These are phyloP conservation scores for Eulimnadia texana DNA, from an alignment of 1,140 invertebrate genomes.

Conservation along the genomic window DNA sequence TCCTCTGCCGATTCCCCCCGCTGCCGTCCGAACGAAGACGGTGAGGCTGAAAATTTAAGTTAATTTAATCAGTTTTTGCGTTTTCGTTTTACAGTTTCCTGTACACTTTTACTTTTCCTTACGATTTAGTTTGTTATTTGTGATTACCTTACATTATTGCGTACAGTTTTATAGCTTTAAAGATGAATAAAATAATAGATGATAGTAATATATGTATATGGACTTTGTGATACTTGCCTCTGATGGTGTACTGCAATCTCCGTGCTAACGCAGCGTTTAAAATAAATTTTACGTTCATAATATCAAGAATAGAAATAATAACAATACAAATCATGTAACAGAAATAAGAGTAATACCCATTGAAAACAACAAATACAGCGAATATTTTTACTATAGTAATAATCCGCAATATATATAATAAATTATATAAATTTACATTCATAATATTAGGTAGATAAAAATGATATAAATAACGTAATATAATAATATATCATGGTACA, in stretches of 20 bases:
- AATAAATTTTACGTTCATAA: neutral
- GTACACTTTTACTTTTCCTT: too few relatives aligned
- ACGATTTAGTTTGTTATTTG: too few relatives aligned
- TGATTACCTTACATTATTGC: too few relatives aligned
- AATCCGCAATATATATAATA: too few relatives aligned
- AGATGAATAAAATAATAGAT: neutral
- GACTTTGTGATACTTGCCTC: conserved; percentile 5
- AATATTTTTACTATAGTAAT: too few relatives aligned
- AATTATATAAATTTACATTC: too few relatives aligned
- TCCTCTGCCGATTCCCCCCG: conserved; percentile 49
- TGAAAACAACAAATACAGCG: too few relatives aligned
- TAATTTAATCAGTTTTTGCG: neutral
- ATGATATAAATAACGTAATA: neutral
- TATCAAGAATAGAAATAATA: neutral
- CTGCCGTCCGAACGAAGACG: conserved; percentile 21
- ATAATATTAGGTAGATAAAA: too few relatives aligned
- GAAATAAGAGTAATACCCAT: too few relatives aligned
- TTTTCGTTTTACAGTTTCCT: too few relatives aligned
- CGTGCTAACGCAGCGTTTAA: conserved; percentile 4
- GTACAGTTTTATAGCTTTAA: neutral
- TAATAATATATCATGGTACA: too few relatives aligned
- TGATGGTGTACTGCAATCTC: conserved; percentile 5
- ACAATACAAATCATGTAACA: too few relatives aligned
- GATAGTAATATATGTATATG: neutral
- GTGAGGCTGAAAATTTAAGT: conserved; percentile 13